Percentiles rank a stretch among this genome's conserved stretches.
Conservation (phyloP, 2,888 invertebrate species). For the Eumacrocentrus americanus region DNA sequence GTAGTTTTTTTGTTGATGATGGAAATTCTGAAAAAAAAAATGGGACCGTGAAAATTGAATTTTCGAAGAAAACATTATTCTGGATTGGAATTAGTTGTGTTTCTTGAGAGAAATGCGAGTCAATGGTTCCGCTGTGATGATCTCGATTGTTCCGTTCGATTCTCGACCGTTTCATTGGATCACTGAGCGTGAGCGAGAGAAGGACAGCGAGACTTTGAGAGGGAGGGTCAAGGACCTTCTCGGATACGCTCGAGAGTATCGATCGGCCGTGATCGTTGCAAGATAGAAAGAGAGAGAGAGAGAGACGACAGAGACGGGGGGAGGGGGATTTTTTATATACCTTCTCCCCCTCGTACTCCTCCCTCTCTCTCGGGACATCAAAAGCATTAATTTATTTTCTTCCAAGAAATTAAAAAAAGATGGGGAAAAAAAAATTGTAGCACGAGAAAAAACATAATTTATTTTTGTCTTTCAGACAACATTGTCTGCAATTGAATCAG, state of each 20-base stretch:
- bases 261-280: conserved; percentile 39
- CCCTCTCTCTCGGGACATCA: neutral
- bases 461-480: too few relatives aligned
- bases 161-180: conserved; percentile 23
- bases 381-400: neutral
- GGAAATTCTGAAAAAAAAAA: neutral
- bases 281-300: conserved; percentile 28
- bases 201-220: conserved; percentile 23
- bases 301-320: conserved; percentile 1
- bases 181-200: conserved; percentile 23
- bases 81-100: neutral
- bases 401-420: neutral
- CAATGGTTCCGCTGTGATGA: conserved; percentile 15
- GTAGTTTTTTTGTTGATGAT: neutral
- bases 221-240: conserved; percentile 46
- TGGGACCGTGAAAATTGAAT: neutral
- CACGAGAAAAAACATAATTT: neutral
- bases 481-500: too few relatives aligned
- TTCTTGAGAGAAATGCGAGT: neutral
- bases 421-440: neutral
- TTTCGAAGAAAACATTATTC: neutral
- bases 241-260: conserved; percentile 43
- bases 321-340: neutral
- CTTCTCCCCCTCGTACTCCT: neutral
- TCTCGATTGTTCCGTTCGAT: conserved; percentile 21